These are phyloP conservation scores for Thera britannica DNA, from an alignment of 2,888 invertebrate species.

Conservation along the genomic window DNA sequence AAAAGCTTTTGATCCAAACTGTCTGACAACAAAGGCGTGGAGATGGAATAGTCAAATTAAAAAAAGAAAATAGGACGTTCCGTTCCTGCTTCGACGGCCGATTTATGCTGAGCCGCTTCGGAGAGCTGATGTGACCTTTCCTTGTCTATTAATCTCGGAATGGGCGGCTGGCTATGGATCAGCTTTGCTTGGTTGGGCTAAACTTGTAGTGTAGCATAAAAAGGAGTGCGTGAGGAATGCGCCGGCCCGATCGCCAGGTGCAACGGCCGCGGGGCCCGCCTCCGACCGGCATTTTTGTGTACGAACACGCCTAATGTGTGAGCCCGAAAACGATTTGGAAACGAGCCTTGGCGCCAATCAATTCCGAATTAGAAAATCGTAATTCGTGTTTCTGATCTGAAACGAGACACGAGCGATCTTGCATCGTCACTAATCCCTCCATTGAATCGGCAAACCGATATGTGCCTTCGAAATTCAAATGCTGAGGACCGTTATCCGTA, in stretches of 20 bases:
- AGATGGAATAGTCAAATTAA: slow-evolving; percentile 69
- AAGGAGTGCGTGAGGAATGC: slow-evolving; percentile 84
- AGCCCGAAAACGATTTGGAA: slow-evolving; percentile 62
- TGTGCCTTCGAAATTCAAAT: slow-evolving; percentile 60
- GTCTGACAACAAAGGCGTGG: slow-evolving; percentile 63
- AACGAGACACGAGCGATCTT: slow-evolving; percentile 35
- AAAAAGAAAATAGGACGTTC: slow-evolving; percentile 68
- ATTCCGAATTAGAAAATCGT: slow-evolving; percentile 29
- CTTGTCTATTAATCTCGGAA: slow-evolving; percentile 51
- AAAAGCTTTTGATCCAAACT: slow-evolving; percentile 63
- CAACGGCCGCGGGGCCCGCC: slow-evolving; percentile 79
- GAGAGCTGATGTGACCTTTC: slow-evolving; percentile 54
- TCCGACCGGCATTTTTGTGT: slow-evolving; percentile 76
- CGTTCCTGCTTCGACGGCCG: slow-evolving; percentile 60
- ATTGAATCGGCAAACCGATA: slow-evolving; percentile 55
- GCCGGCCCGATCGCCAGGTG: slow-evolving; percentile 77
- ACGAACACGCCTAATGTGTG: slow-evolving; percentile 68
- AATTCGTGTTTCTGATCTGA: slow-evolving; percentile 27
- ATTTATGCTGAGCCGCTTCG: slow-evolving; percentile 49
- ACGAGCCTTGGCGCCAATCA: slow-evolving; percentile 57
- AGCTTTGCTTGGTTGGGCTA: slow-evolving; percentile 66
- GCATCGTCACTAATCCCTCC: slow-evolving; percentile 48
- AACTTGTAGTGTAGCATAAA: slow-evolving; percentile 76
- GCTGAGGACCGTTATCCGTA: slow-evolving; percentile 71
- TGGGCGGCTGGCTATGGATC: slow-evolving; percentile 52